Evolutionary conservation across 2,797 vertebrate species (phyloP).

Genomic region (Ciconia nigra): DNA sequence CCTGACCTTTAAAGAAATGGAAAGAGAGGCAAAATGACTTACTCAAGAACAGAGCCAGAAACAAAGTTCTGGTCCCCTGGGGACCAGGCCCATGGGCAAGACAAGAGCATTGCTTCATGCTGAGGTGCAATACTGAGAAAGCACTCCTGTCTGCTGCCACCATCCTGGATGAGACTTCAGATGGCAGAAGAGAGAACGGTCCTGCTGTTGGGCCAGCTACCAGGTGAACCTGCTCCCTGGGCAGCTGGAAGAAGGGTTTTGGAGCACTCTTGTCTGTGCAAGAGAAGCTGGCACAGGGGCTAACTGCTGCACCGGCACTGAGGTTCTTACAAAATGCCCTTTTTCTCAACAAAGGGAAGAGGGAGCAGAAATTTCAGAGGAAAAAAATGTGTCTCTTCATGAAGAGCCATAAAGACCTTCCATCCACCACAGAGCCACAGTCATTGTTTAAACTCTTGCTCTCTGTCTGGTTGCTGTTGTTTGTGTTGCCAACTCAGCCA

Average conservation of each 20-base stretch:
- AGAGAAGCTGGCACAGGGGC: not conserved
- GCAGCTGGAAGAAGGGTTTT: not conserved
- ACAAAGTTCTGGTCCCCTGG: not conserved
- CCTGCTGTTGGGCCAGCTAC: not conserved
- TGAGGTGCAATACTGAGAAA: no score
- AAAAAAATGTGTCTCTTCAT: not conserved
- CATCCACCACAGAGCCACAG: fast-evolving
- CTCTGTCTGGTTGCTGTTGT: constrained; percentile 14
- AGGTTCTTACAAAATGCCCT: not conserved
- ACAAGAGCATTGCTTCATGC: not conserved
- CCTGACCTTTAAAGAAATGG: not conserved
- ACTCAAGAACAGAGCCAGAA: not conserved
- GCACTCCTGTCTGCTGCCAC: not conserved
- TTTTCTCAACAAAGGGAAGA: not conserved
- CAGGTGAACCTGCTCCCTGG: not conserved
- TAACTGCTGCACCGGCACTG: fast-evolving
- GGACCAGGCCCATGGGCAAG: not conserved
- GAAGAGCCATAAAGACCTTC: not conserved
- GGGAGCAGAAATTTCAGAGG: not conserved
- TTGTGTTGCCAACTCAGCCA: not conserved
- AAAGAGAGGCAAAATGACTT: not conserved
- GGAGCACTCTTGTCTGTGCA: not conserved
- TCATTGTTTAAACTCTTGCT: not conserved
- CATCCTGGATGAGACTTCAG: not conserved
- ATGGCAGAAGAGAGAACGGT: not conserved